A percentile compares a stretch with the other conserved stretches of the same genome.
phyloP scores from a whole-genome alignment of 2,113 vertebrate species.

The Pongo pygmaeus region DNA sequence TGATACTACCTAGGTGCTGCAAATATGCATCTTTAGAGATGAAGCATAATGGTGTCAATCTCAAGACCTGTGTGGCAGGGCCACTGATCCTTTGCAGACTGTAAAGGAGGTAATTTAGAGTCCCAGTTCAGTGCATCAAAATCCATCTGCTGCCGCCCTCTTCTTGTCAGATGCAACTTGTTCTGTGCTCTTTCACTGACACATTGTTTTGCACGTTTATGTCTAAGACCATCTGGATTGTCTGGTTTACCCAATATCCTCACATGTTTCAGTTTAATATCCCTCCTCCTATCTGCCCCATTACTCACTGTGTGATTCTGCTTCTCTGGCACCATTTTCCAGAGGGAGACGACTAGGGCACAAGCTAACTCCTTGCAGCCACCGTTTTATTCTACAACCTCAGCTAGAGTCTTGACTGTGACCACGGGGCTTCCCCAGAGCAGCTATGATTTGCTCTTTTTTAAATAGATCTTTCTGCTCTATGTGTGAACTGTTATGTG shows the following conservation, averaged over 20 bases:
- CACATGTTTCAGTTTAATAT: neutral
- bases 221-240: neutral
- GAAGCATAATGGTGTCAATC: neutral
- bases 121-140: rapidly evolving
- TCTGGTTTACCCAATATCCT: neutral
- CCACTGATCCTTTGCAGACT: neutral
- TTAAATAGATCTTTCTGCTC: neutral
- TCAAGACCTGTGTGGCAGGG: neutral
- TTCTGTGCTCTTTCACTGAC: neutral
- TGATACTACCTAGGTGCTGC: neutral
- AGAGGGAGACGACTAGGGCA: too few species aligned
- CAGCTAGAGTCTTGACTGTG: rapidly evolving
- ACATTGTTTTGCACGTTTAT: neutral
- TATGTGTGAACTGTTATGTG: neutral
- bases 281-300: neutral
- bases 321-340: neutral
- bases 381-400: rapidly evolving
- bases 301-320: neutral
- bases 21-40: neutral
- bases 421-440: rapidly evolving
- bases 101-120: neutral
- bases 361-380: rapidly evolving
- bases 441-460: neutral
- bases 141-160: neutral
- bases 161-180: neutral